phyloP scores from a whole-genome alignment of 2,797 vertebrate species.

The Siniperca obscura region DNA sequence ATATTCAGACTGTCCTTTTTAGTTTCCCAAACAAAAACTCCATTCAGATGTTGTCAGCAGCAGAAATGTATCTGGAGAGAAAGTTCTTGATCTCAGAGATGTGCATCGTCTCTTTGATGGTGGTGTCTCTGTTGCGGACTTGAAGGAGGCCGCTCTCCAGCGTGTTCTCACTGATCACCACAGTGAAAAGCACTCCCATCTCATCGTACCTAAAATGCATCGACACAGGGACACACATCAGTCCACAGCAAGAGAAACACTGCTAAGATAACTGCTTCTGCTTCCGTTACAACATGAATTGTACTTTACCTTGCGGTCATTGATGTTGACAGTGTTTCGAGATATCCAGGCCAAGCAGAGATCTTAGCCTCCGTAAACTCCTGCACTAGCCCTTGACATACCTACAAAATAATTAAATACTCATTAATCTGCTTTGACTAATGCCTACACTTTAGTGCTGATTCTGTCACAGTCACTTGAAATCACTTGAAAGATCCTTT shows the following conservation, averaged over 20 bases:
- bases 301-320: constrained; percentile 82
- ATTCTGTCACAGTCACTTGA: constrained; percentile 1
- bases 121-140: constrained; percentile 93
- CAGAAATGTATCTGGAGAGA: constrained; percentile 88
- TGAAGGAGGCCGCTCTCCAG: constrained; percentile 93
- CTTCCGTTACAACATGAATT: background rate
- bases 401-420: constrained; percentile 75
- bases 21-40: background rate
- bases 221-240: constrained; percentile 10
- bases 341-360: constrained; percentile 94
- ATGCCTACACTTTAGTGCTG: background rate
- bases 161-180: constrained; percentile 89
- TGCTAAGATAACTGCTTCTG: background rate
- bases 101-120: constrained; percentile 95
- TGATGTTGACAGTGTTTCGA: constrained; percentile 86
- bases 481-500: background rate
- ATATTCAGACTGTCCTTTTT: background rate
- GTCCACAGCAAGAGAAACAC: background rate
- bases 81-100: constrained; percentile 92
- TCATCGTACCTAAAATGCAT: constrained; percentile 91
- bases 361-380: constrained; percentile 90
- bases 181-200: constrained; percentile 94
- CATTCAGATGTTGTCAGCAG: constrained; percentile 84
- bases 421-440: background rate
- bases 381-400: constrained; percentile 91